Percentiles rank a stretch among this genome's conserved stretches.
Conservation (phyloP, 2,113 vertebrate genomes). For the Phyllostomus discolor region DNA sequence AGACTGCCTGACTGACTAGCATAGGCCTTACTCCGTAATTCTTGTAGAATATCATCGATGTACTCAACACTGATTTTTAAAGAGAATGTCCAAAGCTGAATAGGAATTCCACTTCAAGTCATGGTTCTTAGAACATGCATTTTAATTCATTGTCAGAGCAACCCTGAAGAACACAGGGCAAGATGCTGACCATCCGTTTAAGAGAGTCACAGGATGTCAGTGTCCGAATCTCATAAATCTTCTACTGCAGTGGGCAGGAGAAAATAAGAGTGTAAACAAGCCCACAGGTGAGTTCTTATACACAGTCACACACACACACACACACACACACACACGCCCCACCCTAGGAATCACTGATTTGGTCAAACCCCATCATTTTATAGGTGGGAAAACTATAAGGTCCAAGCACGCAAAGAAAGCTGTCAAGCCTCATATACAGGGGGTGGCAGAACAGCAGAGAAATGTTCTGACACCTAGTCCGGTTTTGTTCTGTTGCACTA, state of each 20-base stretch:
- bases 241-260: background rate
- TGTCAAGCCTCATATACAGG: background rate
- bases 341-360: background rate
- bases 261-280: background rate
- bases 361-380: background rate
- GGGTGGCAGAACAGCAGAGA: background rate
- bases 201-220: background rate
- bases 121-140: background rate
- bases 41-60: background rate
- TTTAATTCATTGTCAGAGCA: background rate
- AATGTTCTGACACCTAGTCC: background rate
- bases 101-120: background rate
- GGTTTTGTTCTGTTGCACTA: background rate
- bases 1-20: background rate
- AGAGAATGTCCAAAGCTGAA: background rate
- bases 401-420: background rate
- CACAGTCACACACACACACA: background rate
- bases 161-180: background rate
- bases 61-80: background rate
- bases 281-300: background rate
- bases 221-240: background rate
- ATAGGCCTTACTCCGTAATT: background rate
- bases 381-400: background rate
- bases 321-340: background rate
- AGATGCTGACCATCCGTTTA: background rate